A percentile compares a stretch with the other conserved stretches of the same genome.
phyloP scores from a whole-genome alignment of 2,797 vertebrate genomes.

The Hippopotamyrus pictus region DNA sequence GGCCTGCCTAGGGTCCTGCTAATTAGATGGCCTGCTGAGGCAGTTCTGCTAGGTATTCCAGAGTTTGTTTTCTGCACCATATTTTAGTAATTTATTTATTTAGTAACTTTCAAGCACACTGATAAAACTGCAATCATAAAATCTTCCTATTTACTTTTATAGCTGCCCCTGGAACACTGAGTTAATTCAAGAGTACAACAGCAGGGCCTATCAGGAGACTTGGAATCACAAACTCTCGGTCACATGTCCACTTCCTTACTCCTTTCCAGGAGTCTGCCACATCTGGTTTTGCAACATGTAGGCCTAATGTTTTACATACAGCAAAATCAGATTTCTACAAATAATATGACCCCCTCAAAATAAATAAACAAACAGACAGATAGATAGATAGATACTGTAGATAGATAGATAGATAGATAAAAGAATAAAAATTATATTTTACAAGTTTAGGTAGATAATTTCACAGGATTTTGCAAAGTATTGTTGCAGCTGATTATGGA shows the following conservation, averaged over 20 bases:
- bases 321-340: background rate
- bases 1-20: constrained; percentile 3
- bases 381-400: too few relatives aligned
- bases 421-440: background rate
- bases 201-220: background rate
- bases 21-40: constrained; percentile 1
- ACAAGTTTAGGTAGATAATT: background rate
- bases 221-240: background rate
- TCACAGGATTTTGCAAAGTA: background rate
- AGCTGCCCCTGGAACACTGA: background rate
- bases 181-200: background rate
- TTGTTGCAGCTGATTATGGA: background rate
- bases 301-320: background rate
- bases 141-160: background rate
- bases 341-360: background rate
- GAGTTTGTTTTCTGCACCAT: background rate
- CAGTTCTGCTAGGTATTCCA: background rate
- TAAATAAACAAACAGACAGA: background rate
- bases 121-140: background rate
- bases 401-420: background rate
- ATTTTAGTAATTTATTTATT: background rate
- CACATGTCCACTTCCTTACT: background rate
- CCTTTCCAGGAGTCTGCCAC: background rate
- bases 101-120: background rate
- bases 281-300: background rate